Evolutionary conservation across 2,888 invertebrate species (phyloP), one percentile per base, ranked within the genome.

Genomic region (Melipona beecheii): DNA sequence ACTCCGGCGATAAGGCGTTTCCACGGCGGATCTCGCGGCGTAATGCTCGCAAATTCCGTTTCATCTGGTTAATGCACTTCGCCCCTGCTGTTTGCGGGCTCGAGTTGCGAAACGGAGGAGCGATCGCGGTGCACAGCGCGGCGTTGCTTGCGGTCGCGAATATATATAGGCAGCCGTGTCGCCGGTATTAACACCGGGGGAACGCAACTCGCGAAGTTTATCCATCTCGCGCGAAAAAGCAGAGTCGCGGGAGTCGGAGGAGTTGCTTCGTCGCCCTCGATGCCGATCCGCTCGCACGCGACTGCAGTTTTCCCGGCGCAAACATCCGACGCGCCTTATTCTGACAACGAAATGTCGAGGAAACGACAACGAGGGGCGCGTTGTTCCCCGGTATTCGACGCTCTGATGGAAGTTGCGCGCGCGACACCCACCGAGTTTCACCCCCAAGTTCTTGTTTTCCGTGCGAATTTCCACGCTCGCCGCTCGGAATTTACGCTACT

Each of bases 11-110:
- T 49, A 52, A 50, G 52, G 54, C 52, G 75, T 62, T 62, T 5
- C 6, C 31, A 19, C 31, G 60, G 60, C 5, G 52, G 72, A 78
- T 75, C 27, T 27, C 80, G 58, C 68, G 80, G 43, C n/a, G 60
- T 50, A 21, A 58, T 62, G 49, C 75, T 76, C 69, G 72, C 72
- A 77, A 78, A 87, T 83, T 83, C 89, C 90, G 86, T 90, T 89
- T 89, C 89, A 89, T 89, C 84, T 81, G 73, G 89, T 81, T 90
- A 89, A 89, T 89, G 89, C 80, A 90, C 80, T 89, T 89, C 72
- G 68, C 69, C 43, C 65, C 31, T n/a, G 49, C 70, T 73, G 80
- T 87, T 88, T 66, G 58, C 43, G 58, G 27, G 62, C 70, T 17
- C 36, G 78, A 84, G 87, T 84, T 89, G 75, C 78, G 50, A 56